A percentile compares a stretch with the other conserved stretches of the same genome.
phyloP scores from a whole-genome alignment of 92 coral and sea anemone species.

The Paragorgia papillata region DNA sequence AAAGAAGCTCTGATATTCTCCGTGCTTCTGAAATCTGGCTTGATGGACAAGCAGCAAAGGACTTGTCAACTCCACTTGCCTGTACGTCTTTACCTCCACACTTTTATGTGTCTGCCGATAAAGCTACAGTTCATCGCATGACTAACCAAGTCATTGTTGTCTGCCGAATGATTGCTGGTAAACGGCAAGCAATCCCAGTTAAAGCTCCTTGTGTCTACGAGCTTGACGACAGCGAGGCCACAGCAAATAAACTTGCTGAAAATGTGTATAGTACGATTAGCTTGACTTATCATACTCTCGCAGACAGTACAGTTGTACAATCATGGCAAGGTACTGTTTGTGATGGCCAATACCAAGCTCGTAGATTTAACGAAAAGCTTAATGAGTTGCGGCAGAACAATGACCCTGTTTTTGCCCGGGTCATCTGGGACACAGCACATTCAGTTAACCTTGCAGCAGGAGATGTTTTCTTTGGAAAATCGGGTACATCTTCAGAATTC shows the following conservation, averaged over 20 bases:
- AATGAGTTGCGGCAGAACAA: too few species aligned
- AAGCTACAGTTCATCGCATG: not conserved
- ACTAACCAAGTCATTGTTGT: not conserved
- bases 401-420: too few species aligned
- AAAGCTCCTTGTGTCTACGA: not conserved
- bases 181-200: not conserved
- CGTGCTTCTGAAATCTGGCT: conserved; percentile 25
- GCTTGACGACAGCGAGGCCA: too few species aligned
- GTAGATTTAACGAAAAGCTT: too few species aligned
- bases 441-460: too few species aligned
- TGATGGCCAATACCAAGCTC: too few species aligned
- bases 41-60: not conserved
- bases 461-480: too few species aligned
- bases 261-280: not conserved
- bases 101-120: not conserved
- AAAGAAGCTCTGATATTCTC: conserved; percentile 6
- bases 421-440: too few species aligned
- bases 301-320: not conserved
- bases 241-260: too few species aligned
- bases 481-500: too few species aligned
- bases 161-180: not conserved
- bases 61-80: conserved; percentile 4
- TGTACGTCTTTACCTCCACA: conserved; percentile 2
- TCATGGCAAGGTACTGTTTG: conserved; percentile 24
- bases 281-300: not conserved